phyloP scores from a whole-genome alignment of 2,888 invertebrate species.

The Sphaerophoria taeniata region DNA sequence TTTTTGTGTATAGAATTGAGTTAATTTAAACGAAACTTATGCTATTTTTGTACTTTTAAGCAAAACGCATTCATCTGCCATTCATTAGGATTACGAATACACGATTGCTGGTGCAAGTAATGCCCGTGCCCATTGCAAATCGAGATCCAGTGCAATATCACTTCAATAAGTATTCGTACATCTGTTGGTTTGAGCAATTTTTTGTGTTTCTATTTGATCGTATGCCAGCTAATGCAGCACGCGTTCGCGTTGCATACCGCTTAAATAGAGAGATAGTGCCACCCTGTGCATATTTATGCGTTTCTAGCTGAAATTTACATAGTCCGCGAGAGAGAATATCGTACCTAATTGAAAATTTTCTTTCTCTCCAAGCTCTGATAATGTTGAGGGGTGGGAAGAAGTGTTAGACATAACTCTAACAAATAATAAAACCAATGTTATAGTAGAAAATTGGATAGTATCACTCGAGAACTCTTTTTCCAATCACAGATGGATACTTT shows the following conservation, averaged over 20 bases:
- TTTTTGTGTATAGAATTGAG: constrained; percentile 4
- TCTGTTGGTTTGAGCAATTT: constrained; percentile 58
- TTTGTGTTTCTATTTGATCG: constrained; percentile 26
- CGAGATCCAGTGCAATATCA: constrained; percentile 58
- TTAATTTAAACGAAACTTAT: constrained; percentile 59
- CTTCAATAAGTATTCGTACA: constrained; percentile 20
- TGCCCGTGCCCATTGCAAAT: constrained; percentile 62
- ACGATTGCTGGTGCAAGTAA: constrained; percentile 1
- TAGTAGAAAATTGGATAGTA: no score
- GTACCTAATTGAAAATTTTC: no score
- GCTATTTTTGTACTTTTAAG: constrained; percentile 64
- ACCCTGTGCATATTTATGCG: constrained; percentile 48
- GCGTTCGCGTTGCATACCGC: constrained; percentile 46
- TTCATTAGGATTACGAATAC: constrained; percentile 56
- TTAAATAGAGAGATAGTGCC: constrained; percentile 21
- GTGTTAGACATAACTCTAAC: no score
- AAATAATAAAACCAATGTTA: no score
- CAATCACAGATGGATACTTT: no score
- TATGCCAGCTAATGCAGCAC: constrained; percentile 47
- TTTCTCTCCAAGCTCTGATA: no score
- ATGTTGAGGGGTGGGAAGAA: no score
- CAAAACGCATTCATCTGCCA: constrained; percentile 70
- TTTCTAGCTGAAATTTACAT: constrained; percentile 13
- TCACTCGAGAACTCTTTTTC: no score
- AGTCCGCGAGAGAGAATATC: no score